Base-by-base conservation (phyloP, 2,797 vertebrate genomes). In the Columba guinea region DNA sequence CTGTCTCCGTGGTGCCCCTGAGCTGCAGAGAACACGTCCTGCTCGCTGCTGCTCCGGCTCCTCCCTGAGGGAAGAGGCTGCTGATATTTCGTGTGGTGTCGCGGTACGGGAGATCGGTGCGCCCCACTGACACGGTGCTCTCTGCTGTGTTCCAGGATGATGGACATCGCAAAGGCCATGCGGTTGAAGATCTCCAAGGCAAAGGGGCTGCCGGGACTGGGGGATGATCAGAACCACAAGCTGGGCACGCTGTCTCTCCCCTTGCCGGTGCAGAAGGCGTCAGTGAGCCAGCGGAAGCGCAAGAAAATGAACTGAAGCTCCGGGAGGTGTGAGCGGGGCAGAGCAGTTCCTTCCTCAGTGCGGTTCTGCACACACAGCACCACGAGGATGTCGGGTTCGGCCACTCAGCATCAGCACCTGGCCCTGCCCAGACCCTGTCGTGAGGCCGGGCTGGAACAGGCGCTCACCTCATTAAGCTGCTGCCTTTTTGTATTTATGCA, bases 121-220 rank as follows among this genome's bases (percentile, higher is more conserved):
- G 3, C 32, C 18, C 12, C 13, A 1, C 17, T 64, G 32, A 77
- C 9, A 3, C 1, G 1, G 9, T 24, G 5, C 49, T 48, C 49
- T 51, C 53, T 53, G 82, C 35, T 96, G 55, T 86, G 82, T 94
- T 59, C 60, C 95, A 99, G 99, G 98, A 98, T 99, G 65, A 90
- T 98, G 67, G 99, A 99, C 92, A 95, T 99, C 1, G 99, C 99
- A 5, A 99, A 97, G 95, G 98, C 98, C 46, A 98, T 99, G 99
- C 97, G 99, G 46, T 95, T 99, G 97, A 98, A 97, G 81, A 79
- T 99, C 55, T 97, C 81, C 41, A 99, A 98, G 96, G 97, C 75
- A 8, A 83, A 86, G 39, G 91, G 97, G 28, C 74, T 32, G 6
- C 97, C 82, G 2, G 95, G 82, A 22, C 79, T 68, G 5, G 93